Conservation (phyloP, 1,140 invertebrate genomes). For the Cotesia chilonis region DNA sequence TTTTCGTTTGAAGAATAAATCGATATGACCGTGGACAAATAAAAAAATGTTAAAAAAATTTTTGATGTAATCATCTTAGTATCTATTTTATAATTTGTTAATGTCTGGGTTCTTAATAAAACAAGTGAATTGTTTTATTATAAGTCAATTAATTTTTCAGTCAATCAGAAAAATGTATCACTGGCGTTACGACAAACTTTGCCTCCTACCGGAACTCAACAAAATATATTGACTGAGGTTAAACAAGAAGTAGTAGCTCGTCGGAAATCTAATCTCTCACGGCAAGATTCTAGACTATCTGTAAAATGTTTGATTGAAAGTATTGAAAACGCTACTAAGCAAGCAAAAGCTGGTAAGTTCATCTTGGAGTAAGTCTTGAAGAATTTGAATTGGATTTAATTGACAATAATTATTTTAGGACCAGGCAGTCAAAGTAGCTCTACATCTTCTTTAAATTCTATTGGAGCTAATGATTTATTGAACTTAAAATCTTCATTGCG, state of each 20-base stretch:
- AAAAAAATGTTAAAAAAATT: no score
- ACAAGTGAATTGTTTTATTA: slow-evolving; percentile 19
- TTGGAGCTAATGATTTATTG: slow-evolving; percentile 62
- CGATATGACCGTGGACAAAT: no score
- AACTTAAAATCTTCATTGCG: slow-evolving; percentile 58
- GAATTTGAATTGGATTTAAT: slow-evolving; percentile 5
- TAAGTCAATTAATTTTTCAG: slow-evolving; percentile 47
- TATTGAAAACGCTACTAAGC: slow-evolving; percentile 88
- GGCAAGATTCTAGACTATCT: slow-evolving; percentile 82
- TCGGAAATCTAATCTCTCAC: slow-evolving; percentile 69
- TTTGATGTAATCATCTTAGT: no score
- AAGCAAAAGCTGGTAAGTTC: slow-evolving; percentile 74
- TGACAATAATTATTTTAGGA: slow-evolving; percentile 45
- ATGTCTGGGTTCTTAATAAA: background rate
- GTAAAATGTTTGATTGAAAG: slow-evolving; percentile 90
- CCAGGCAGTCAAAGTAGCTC: slow-evolving; percentile 68
- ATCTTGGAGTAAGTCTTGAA: slow-evolving; percentile 14
- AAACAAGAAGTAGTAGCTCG: slow-evolving; percentile 70
- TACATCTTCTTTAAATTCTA: slow-evolving; percentile 68
- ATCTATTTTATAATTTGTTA: background rate
- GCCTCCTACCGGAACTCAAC: slow-evolving; percentile 64
- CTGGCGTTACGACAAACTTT: slow-evolving; percentile 49
- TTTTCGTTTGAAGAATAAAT: no score
- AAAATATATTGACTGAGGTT: slow-evolving; percentile 66
- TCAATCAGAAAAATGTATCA: slow-evolving; percentile 56